These are phyloP conservation scores for Chrysomela aeneicollis DNA, from an alignment of 2,888 invertebrate species.

Conservation along the genomic window DNA sequence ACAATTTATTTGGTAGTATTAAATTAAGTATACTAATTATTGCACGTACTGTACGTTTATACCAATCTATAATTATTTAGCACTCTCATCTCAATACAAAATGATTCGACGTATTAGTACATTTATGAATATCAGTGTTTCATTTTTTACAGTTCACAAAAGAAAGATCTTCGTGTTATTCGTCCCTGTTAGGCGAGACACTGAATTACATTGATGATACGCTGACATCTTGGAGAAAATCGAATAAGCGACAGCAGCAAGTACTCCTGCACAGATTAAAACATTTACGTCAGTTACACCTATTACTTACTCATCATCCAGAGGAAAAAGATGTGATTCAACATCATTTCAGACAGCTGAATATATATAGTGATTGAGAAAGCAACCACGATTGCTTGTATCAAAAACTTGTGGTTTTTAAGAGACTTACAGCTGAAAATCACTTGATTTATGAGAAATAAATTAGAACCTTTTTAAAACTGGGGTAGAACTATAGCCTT, in stretches of 20 bases:
- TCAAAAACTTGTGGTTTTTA: neutral
- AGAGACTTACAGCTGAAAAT: constrained; percentile 2
- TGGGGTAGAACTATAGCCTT: no score
- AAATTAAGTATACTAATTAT: no score
- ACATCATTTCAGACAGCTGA: constrained; percentile 44
- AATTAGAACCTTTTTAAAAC: no score
- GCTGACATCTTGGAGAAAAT: constrained; percentile 65
- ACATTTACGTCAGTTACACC: constrained; percentile 55
- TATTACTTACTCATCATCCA: constrained; percentile 54
- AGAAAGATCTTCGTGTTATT: constrained; percentile 62
- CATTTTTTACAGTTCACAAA: constrained; percentile 37
- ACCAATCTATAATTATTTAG: no score
- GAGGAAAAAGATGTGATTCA: constrained; percentile 38
- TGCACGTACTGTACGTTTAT: no score
- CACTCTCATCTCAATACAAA: no score
- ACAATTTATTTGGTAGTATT: no score
- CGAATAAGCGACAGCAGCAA: constrained; percentile 48
- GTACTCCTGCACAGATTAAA: constrained; percentile 53
- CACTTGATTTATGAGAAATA: no score
- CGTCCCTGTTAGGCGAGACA: constrained; percentile 64
- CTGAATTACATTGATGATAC: constrained; percentile 64
- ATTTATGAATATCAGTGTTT: no score
- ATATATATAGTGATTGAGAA: constrained; percentile 14
- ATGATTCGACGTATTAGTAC: no score
- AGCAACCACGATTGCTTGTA: neutral